Percentiles rank a stretch among this genome's conserved stretches.
Evolutionary conservation across 2,797 vertebrate genomes (phyloP).

Genomic region (Remorina albescens): DNA sequence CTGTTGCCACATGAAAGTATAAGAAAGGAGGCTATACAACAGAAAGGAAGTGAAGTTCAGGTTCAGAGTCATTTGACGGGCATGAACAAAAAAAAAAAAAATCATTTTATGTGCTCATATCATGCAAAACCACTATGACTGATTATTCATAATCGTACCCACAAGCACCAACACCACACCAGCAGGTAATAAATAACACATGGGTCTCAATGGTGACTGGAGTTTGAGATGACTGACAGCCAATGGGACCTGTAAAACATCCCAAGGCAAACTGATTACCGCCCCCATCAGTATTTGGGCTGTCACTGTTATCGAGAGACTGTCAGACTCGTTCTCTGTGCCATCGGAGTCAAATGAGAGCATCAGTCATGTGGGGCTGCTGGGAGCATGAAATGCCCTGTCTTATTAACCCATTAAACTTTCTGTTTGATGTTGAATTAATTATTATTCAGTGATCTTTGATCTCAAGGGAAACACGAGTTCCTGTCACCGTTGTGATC

Average conservation of each 20-base stretch:
- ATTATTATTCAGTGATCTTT: conserved; percentile 62
- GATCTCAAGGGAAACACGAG: conserved; percentile 53
- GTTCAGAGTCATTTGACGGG: conserved; percentile 34
- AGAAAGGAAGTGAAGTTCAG: conserved; percentile 21
- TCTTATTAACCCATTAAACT: conserved; percentile 80
- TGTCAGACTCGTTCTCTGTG: conserved; percentile 73
- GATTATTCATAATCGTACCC: conserved; percentile 62
- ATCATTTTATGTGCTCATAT: conserved; percentile 43
- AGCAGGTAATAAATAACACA: conserved; percentile 59
- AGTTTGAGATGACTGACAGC: conserved; percentile 72
- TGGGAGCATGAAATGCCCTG: conserved; percentile 71
- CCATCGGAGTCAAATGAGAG: conserved; percentile 78
- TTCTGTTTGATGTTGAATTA: conserved; percentile 78
- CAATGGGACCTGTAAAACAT: conserved; percentile 76
- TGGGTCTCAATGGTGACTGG: conserved; percentile 35
- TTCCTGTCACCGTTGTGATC: conserved; percentile 32
- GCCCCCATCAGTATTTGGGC: conserved; percentile 69
- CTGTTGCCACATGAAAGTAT: conserved; percentile 35
- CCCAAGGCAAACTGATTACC: conserved; percentile 74
- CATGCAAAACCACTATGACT: conserved; percentile 51
- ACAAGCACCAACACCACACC: conserved; percentile 36
- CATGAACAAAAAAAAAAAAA: conserved; percentile 15
- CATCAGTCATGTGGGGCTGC: conserved; percentile 74
- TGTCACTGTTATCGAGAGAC: conserved; percentile 79
- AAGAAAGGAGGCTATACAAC: conserved; percentile 13